These are phyloP conservation scores for Onthophagus taurus DNA, from an alignment of 1,140 invertebrate genomes.

Conservation along the genomic window DNA sequence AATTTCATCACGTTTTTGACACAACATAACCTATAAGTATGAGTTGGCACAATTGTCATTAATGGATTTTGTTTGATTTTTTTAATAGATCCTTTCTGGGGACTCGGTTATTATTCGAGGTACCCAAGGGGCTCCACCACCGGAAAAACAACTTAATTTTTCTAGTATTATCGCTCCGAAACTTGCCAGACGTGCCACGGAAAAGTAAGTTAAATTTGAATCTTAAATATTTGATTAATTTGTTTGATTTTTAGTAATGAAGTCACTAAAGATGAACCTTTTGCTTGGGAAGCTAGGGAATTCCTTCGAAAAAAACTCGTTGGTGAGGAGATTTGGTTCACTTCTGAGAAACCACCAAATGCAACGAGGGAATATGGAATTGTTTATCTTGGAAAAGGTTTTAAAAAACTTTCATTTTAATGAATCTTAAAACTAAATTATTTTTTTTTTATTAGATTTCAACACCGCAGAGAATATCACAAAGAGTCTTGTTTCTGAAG, in stretches of 20 bases:
- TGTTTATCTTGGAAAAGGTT: slow-evolving; percentile 77
- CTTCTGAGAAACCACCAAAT: slow-evolving; percentile 58
- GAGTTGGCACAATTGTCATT: slow-evolving; percentile 22
- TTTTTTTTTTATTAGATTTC: slow-evolving; percentile 40
- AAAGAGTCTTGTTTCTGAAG: slow-evolving; percentile 78
- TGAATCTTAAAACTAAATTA: background rate
- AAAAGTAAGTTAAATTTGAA: slow-evolving; percentile 42
- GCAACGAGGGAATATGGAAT: slow-evolving; percentile 78
- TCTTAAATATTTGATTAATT: slow-evolving; percentile 6
- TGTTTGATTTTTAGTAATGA: slow-evolving; percentile 33
- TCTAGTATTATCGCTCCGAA: slow-evolving; percentile 88
- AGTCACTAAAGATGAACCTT: slow-evolving; percentile 83
- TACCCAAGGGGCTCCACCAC: slow-evolving; percentile 72
- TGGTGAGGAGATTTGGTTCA: slow-evolving; percentile 80
- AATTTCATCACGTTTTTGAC: slow-evolving; percentile 8
- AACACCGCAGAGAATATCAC: slow-evolving; percentile 75
- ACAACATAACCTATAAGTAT: slow-evolving; percentile 18
- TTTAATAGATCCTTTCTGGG: slow-evolving; percentile 83
- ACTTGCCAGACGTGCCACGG: slow-evolving; percentile 65
- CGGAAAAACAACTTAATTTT: slow-evolving; percentile 82
- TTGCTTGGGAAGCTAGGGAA: slow-evolving; percentile 93
- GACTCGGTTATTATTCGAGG: slow-evolving; percentile 83
- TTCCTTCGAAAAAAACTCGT: slow-evolving; percentile 87
- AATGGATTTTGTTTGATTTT: slow-evolving; percentile 24
- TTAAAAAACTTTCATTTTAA: background rate